These are phyloP conservation scores for Nautilus pompilius DNA, from an alignment of 1,140 invertebrate genomes.

Conservation along the genomic window DNA sequence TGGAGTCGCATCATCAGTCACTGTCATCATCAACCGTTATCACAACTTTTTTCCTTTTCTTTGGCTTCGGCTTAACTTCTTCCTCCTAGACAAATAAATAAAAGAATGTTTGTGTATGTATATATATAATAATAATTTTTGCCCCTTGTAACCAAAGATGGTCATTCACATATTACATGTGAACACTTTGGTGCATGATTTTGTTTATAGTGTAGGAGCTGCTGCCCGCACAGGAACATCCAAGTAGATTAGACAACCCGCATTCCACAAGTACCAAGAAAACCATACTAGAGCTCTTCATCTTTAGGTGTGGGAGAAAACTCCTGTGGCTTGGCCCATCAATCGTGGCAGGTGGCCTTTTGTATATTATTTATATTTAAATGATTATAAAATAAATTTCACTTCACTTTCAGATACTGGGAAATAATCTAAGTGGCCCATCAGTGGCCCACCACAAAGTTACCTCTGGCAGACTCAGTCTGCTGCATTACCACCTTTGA, in stretches of 20 bases:
- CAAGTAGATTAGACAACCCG: not conserved
- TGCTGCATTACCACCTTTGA: not conserved
- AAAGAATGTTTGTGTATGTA: constrained; percentile 1
- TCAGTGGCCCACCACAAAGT: not conserved
- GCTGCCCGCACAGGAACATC: not conserved
- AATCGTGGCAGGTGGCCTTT: too few species aligned
- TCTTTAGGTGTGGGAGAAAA: too few species aligned
- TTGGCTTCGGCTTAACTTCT: constrained; percentile 77
- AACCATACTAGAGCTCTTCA: too few species aligned
- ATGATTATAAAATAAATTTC: too few species aligned
- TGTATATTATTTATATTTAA: too few species aligned
- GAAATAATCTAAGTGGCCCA: too few species aligned
- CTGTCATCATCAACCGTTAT: constrained; percentile 73
- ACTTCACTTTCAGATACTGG: too few species aligned
- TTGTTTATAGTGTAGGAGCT: not conserved
- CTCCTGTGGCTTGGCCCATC: too few species aligned
- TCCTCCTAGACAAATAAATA: constrained; percentile 66
- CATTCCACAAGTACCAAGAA: not conserved
- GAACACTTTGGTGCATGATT: not conserved
- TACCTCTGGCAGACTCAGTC: not conserved
- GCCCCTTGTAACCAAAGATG: not conserved
- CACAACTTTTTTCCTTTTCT: constrained; percentile 77
- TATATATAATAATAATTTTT: constrained; percentile 31
- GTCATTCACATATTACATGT: not conserved
- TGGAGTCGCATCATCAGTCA: too few species aligned